Evolutionary conservation across 1,140 invertebrate species (phyloP), one percentile per base, ranked within the genome.

Genomic region (Cephus cinctus): DNA sequence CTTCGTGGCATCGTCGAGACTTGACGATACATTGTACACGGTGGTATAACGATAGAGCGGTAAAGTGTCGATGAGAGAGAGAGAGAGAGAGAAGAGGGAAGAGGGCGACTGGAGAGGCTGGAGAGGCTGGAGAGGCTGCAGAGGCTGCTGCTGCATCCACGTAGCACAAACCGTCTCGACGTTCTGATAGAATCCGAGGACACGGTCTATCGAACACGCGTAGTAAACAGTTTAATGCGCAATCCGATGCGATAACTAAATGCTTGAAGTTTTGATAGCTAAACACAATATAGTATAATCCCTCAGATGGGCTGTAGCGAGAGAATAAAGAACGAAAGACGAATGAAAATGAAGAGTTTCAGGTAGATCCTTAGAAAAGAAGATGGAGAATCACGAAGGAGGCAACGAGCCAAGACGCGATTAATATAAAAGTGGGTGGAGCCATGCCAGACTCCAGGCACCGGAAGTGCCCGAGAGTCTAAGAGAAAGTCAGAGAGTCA

Each of bases 361-460:
- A 57, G 61, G 32, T 20, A 21, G 5, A 38, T 43, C 11, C 31
- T 25, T 41, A 41, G 23, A 22, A 9, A 23, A 18, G 4, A 18
- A 21, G 14, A 30, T 20, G 44, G 25, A 18, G 18, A 12, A 44
- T 21, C 6, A 8, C 35, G 20, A 36, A 68, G 64, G 64, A 73
- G 60, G n/a, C n/a, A n/a, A n/a, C 61, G 68, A 73, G 63, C 68
- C 63, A 72, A 75, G 71, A 74, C 73, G 71, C 73, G 73, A 76
- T 75, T 76, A 76, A 76, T 75, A 75, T 73, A 75, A 76, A 75
- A 75, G 74, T 75, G 69, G 74, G 74, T 69, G 74, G 74, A 75
- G 74, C 68, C 44, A 51, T 59, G 63, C 51, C 53, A 61, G 65
- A 63, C n/a, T n/a, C 67, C 69, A 61, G 65, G 64, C n/a, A n/a